Percentiles rank a stretch among this genome's conserved stretches.
Conservation (phyloP, 1,140 invertebrate species). For the Zophobas morio region DNA sequence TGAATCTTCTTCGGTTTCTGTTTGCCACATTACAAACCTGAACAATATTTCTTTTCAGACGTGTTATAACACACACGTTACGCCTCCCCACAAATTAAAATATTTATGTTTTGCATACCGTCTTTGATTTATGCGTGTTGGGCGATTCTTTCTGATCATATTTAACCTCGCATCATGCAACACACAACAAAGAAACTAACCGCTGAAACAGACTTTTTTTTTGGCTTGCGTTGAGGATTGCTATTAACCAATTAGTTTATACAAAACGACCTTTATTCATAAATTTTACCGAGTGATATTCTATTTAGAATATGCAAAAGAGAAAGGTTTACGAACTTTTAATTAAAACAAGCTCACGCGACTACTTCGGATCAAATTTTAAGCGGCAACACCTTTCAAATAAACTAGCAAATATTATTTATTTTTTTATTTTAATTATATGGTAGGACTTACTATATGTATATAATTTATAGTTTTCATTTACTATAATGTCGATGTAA, state of each 20-base stretch:
- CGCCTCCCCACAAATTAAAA: slow-evolving; percentile 53
- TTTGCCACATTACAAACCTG: slow-evolving; percentile 51
- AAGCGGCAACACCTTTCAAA: slow-evolving; percentile 23
- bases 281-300: not conserved
- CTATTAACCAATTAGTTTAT: slow-evolving; percentile 31
- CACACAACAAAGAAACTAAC: slow-evolving; percentile 21
- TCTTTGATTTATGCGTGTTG: slow-evolving; percentile 44
- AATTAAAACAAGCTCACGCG: slow-evolving; percentile 38
- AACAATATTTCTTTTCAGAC: slow-evolving; percentile 59
- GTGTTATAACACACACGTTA: slow-evolving; percentile 57
- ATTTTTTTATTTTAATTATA: slow-evolving; percentile 29
- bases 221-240: slow-evolving; percentile 1
- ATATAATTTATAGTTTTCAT: slow-evolving; percentile 30
- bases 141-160: slow-evolving; percentile 37
- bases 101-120: slow-evolving; percentile 50
- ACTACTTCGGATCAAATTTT: slow-evolving; percentile 11
- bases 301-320: slow-evolving; percentile 22
- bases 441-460: not conserved
- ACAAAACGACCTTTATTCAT: slow-evolving; percentile 14
- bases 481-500: not conserved
- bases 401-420: slow-evolving; percentile 25
- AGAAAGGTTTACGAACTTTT: slow-evolving; percentile 27
- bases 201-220: slow-evolving; percentile 8
- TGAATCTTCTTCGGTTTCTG: slow-evolving; percentile 42
- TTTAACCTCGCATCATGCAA: slow-evolving; percentile 40